Base-by-base conservation (phyloP, 1,140 invertebrate species). In the Tyrophagus putrescentiae region DNA sequence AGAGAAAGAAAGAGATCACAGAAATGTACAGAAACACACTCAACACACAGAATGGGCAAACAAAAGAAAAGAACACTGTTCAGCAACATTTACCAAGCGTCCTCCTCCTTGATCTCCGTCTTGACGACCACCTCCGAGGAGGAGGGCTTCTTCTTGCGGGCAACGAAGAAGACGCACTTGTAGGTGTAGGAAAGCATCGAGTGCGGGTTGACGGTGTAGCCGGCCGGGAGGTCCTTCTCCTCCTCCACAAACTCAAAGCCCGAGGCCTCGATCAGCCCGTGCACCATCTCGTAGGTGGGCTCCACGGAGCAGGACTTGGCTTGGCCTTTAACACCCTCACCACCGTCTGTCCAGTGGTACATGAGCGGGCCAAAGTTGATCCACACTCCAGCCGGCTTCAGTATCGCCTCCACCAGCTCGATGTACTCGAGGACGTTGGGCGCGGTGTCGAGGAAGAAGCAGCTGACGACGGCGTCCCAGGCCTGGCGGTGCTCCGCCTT, bases 371-470 rank as follows among this genome's bases (percentile, higher is more conserved):
- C 93, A 65, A 91, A 72, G 76, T 91, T 92, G 59, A 92, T 81
- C 76, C 78, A 80, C 64, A 69, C 71, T 5, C 77, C 76, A 65
- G 79, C 81, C 13, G 88, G 87, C 71, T 87, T 85, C 3, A 98
- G 72, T 68, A 97, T 93, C 59, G 82, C 80, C 71, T 84, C 90
- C 68, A 98, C 97, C 23, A 83, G 85, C 75, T 97, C 90, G 48
- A 98, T 84, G 68, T 96, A 97, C 62, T 84, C 82, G 28, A 97
- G 84, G 4, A 98, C 83, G 72, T 98, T 98, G 57, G 87, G 84
- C 16, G 93, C 93, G 70, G 95, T 98, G 71, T 98, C 95, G 60
- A 98, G 88, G 70, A 98, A 98, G 73, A 98, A 98, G 66, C 93
- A 95, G 0, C 94, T 93, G 0, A 86, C 86, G 1, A 98, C 81